Conservation (phyloP, 2,797 vertebrate species). For the Trachops cirrhosus region DNA sequence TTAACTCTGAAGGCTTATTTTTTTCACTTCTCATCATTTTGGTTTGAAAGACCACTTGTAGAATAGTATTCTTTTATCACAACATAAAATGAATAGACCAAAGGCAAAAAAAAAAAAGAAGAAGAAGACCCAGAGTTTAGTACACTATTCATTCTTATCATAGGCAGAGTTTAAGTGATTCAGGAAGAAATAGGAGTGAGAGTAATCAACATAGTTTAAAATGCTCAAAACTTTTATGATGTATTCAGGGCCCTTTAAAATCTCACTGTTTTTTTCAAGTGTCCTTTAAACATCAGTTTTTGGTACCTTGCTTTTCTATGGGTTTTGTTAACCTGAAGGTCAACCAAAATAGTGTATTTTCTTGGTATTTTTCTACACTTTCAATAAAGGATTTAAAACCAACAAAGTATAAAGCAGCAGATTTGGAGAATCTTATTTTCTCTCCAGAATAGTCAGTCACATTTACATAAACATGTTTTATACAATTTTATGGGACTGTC, state of each 20-base stretch:
- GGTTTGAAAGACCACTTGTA: not conserved
- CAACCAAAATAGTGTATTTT: not conserved
- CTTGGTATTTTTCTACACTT: not conserved
- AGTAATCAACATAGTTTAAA: not conserved
- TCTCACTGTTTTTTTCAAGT: not conserved
- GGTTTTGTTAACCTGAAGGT: not conserved
- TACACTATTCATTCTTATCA: not conserved
- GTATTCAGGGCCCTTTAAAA: not conserved
- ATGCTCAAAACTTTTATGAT: not conserved
- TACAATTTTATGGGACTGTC: not conserved
- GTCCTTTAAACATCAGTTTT: not conserved
- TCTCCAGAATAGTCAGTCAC: not conserved
- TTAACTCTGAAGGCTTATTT: constrained; percentile 14
- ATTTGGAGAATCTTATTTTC: not conserved
- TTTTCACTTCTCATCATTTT: constrained; percentile 52
- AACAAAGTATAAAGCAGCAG: not conserved
- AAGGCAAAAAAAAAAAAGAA: not conserved
- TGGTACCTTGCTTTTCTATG: not conserved
- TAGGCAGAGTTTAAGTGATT: not conserved
- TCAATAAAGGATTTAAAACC: not conserved
- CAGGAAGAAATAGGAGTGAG: not conserved
- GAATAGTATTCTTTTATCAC: not conserved
- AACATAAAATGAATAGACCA: not conserved
- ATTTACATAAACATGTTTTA: not conserved
- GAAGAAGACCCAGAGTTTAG: not conserved